These are phyloP conservation scores for Sinocyclocheilus grahami DNA, from an alignment of 2,113 vertebrate genomes.

Conservation along the genomic window DNA sequence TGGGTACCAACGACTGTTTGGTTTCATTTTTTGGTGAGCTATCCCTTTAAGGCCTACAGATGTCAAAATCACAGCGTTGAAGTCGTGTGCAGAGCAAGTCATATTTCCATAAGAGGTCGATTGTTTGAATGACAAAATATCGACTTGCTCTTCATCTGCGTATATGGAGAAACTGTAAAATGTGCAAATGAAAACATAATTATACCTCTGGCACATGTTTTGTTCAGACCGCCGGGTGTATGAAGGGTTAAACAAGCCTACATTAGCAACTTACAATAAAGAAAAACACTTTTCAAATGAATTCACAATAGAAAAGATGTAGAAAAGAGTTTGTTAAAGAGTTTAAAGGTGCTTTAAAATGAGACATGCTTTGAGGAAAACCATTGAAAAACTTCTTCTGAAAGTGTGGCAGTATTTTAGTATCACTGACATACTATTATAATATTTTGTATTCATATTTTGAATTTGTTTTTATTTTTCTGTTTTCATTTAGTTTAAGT, in stretches of 20 bases:
- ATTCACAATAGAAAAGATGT: not conserved
- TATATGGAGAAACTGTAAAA: conserved; percentile 67
- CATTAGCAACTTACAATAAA: not conserved
- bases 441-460: too few species aligned
- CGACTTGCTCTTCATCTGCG: conserved; percentile 33
- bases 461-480: too few species aligned
- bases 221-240: conserved; percentile 50
- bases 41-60: not conserved
- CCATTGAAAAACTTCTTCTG: not conserved
- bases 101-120: not conserved
- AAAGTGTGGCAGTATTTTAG: not conserved
- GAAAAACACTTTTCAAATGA: not conserved
- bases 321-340: not conserved
- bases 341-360: not conserved
- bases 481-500: too few species aligned
- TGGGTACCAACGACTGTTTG: not conserved
- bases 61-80: not conserved
- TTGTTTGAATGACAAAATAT: not conserved
- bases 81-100: not conserved
- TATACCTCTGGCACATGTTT: conserved; percentile 66
- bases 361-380: too few species aligned
- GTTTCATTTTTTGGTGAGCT: not conserved
- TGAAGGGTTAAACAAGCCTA: not conserved
- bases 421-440: too few species aligned
- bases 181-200: conserved; percentile 70